These are phyloP conservation scores for Ifrita kowaldi DNA, from an alignment of 2,113 vertebrate species.

Conservation along the genomic window DNA sequence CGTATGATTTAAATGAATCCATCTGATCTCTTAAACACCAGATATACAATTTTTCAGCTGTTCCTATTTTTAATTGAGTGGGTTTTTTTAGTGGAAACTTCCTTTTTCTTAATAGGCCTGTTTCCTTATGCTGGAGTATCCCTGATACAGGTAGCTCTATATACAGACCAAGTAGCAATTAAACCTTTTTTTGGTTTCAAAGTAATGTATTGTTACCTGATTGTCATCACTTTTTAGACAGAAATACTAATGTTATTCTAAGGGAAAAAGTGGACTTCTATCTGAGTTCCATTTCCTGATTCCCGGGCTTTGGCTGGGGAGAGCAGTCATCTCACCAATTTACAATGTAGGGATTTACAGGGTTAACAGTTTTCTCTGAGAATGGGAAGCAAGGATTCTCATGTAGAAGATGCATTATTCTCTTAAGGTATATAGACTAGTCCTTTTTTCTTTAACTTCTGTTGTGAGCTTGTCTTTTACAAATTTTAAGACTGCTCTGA, in stretches of 20 bases:
- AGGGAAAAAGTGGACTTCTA: neutral
- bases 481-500: neutral
- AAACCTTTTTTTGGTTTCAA: fast-evolving
- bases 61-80: neutral
- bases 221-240: neutral
- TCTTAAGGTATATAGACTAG: neutral
- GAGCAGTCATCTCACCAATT: neutral
- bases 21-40: neutral
- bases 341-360: neutral
- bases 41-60: neutral
- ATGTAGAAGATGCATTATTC: neutral
- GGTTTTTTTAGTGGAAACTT: neutral
- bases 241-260: neutral
- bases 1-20: neutral
- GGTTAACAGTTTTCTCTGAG: neutral
- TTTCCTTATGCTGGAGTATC: neutral
- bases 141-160: neutral
- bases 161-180: neutral
- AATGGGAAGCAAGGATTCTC: neutral
- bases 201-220: neutral
- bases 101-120: neutral
- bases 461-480: neutral
- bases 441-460: neutral
- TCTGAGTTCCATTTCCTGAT: neutral
- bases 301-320: neutral